Base-by-base conservation (phyloP, 2,797 vertebrate genomes). In the Limnodromus scolopaceus region DNA sequence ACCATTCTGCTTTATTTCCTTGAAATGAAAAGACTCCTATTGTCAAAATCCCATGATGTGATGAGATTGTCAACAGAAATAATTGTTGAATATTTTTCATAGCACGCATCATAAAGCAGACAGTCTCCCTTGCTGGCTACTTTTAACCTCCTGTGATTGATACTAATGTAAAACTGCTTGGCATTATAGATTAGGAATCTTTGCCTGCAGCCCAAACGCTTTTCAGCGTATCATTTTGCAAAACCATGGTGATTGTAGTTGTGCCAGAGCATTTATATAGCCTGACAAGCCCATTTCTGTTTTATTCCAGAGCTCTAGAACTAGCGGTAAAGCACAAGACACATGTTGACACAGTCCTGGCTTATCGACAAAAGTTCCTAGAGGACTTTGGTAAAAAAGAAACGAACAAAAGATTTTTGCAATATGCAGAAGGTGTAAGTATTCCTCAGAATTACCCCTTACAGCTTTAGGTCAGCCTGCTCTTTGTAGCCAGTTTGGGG, bases 271-370 rank as follows among this genome's bases (percentile, higher is more conserved):
- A 9, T 85, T 87, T 87, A 11, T 79, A 54, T 36, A 80, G 11
- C 39, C 90, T 96, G 81, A 81, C 91, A 86, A 57, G 25, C 71
- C 54, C 53, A 2, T 68, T 65, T 92, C 48, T 95, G 61, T 77
- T 98, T 91, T 91, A 32, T 98, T 96, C 28, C 96, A 99, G 99
- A 96, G 99, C 99, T 38, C 97, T 99, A 94, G 99, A 99, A 46
- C 97, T 99, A 95, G 99, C 99, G 69, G 98, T 99, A 94, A 99
- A 99, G 98, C 98, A 99, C 96, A 99, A 99, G 98, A 99, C 99
- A 53, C 99, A 99, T 34, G 99, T 99, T 92, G 99, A 99, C 98
- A 99, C 99, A 0, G 99, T 99, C 87, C 98, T 99, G 96, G 99
- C 99, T 81, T 99, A 99, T 91, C 98, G 99, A 95, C 98, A 98